phyloP scores from a whole-genome alignment of 2,113 vertebrate genomes.

The zebrafish (Danio rerio) region DNA sequence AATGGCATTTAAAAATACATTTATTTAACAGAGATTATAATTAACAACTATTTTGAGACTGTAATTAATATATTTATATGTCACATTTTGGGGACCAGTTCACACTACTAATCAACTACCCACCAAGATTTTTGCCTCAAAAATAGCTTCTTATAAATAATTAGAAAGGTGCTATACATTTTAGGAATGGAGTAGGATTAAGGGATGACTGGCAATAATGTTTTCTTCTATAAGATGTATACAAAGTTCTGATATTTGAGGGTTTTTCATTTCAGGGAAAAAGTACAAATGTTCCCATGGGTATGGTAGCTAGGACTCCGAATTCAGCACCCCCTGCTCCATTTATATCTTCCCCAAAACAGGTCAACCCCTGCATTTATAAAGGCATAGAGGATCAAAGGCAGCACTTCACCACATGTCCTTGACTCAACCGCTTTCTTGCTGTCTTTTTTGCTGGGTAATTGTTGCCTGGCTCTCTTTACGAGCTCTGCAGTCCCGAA shows the following conservation, averaged over 20 bases:
- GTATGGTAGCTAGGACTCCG: neutral
- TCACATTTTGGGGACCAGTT: too few species aligned
- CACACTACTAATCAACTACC: too few species aligned
- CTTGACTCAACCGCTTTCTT: constrained; percentile 9
- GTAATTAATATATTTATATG: neutral
- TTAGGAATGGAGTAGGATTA: too few species aligned
- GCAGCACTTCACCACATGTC: constrained; percentile 35
- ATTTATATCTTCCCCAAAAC: constrained; percentile 24
- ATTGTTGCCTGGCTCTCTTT: constrained; percentile 10
- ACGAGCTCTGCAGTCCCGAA: neutral
- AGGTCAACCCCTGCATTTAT: constrained; percentile 24
- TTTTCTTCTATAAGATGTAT: too few species aligned
- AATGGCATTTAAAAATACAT: neutral
- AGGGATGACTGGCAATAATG: too few species aligned
- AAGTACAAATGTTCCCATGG: neutral
- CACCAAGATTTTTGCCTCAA: too few species aligned
- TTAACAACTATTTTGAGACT: neutral
- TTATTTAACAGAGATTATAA: neutral
- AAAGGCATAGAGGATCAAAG: constrained; percentile 42
- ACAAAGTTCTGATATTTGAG: too few species aligned
- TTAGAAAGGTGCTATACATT: too few species aligned
- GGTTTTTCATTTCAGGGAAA: neutral
- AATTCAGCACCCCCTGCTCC: neutral
- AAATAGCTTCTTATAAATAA: too few species aligned
- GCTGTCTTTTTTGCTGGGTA: neutral